A percentile compares a stretch with the other conserved stretches of the same genome.
Evolutionary conservation across 2,888 invertebrate genomes (phyloP).

Genomic region (Stenchaetothrips biformis): DNA sequence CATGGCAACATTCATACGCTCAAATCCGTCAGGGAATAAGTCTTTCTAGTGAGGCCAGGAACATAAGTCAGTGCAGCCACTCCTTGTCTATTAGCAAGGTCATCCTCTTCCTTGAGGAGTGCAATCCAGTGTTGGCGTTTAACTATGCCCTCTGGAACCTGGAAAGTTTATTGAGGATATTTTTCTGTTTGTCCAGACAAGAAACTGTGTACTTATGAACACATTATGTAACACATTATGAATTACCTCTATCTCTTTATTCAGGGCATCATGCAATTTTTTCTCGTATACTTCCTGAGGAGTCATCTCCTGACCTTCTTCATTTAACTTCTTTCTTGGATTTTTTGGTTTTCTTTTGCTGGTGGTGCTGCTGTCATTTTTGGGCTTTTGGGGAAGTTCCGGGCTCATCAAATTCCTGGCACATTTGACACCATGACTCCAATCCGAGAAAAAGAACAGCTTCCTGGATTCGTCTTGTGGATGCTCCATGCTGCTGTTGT

Average conservation of each 20-base stretch:
- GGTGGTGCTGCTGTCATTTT: not conserved
- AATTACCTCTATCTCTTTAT: not conserved
- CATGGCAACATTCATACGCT: not conserved
- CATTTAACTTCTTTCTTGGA: not conserved
- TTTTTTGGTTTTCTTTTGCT: not conserved
- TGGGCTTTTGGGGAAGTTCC: not conserved
- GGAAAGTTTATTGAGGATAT: constrained; percentile 20
- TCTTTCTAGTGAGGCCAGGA: not conserved
- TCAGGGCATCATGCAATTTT: not conserved
- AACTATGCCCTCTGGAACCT: constrained; percentile 34
- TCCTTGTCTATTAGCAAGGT: not conserved
- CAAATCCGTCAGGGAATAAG: not conserved
- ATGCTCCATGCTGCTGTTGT: not conserved
- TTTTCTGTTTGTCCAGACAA: not conserved
- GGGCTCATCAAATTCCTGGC: not conserved
- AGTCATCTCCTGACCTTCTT: not conserved
- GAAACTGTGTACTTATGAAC: not conserved
- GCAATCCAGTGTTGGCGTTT: constrained; percentile 31
- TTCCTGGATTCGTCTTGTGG: not conserved
- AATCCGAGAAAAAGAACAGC: not conserved
- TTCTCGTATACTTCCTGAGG: not conserved
- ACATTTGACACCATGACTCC: constrained; percentile 30
- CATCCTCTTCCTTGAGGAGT: not conserved
- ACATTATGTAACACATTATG: too few relatives aligned
- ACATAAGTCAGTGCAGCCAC: not conserved